A percentile compares a stretch with the other conserved stretches of the same genome.
These are phyloP conservation scores for Tenthredo livida DNA, from an alignment of 2,888 invertebrate species.

Conservation along the genomic window DNA sequence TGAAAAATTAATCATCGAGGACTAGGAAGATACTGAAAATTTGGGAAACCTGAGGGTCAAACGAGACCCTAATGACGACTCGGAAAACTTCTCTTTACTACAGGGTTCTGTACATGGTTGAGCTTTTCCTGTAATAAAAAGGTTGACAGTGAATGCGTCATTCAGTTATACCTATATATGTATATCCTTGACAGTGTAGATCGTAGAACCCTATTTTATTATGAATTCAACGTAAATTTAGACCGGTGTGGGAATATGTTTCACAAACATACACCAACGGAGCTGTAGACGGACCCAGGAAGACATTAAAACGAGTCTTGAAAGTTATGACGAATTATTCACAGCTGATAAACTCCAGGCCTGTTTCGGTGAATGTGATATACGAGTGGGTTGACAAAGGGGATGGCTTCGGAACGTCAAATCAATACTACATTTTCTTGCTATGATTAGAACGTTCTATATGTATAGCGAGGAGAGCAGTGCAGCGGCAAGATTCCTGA, in stretches of 20 bases:
- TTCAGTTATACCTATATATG: background rate
- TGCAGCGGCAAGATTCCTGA: background rate
- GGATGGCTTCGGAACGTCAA: conserved; percentile 10
- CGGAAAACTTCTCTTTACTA: background rate
- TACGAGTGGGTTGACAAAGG: conserved; percentile 27
- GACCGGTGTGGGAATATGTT: conserved; percentile 8
- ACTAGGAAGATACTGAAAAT: background rate
- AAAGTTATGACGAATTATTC: conserved; percentile 48
- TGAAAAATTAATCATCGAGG: background rate
- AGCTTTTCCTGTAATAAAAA: conserved; percentile 2
- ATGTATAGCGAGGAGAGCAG: background rate
- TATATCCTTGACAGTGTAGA: background rate
- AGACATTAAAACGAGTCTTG: conserved; percentile 46
- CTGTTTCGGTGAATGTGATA: conserved; percentile 35
- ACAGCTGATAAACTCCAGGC: conserved; percentile 49
- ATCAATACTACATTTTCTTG: conserved; percentile 41
- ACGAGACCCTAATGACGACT: background rate
- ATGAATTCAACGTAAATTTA: background rate
- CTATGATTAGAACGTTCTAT: conserved; percentile 16
- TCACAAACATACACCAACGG: conserved; percentile 2
- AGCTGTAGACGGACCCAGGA: background rate
- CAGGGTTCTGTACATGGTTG: background rate
- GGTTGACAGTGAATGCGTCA: background rate
- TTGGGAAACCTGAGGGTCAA: background rate
- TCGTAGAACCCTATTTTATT: background rate